Evolutionary conservation across 2,113 vertebrate species (phyloP).

Genomic region (Xenopus borealis): DNA sequence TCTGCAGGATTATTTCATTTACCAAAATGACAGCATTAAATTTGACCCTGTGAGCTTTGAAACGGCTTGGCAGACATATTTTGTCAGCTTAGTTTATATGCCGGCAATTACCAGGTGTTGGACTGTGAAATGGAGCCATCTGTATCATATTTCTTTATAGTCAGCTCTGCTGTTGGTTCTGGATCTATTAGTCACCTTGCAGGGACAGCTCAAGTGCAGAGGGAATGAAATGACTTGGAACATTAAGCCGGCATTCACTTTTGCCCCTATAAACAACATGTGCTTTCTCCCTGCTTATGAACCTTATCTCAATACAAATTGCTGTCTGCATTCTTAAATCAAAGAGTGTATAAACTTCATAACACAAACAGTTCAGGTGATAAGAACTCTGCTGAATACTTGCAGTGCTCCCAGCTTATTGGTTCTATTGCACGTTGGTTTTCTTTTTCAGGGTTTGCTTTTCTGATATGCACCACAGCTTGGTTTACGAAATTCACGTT

Average conservation of each 20-base stretch:
- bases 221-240: constrained; percentile 2
- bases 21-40: no score
- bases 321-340: neutral
- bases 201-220: neutral
- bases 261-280: neutral
- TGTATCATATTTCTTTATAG: constrained; percentile 7
- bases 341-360: neutral
- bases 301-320: neutral
- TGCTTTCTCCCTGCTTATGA: neutral
- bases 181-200: constrained; percentile 15
- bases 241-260: neutral
- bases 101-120: neutral
- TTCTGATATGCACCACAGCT: no score
- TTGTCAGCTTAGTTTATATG: no score
- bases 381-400: constrained; percentile 17
- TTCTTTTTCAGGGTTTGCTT: no score
- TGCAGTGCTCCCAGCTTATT: neutral
- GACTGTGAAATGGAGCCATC: constrained; percentile 15
- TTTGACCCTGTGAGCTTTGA: no score
- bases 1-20: no score
- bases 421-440: no score
- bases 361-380: constrained; percentile 1
- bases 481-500: no score
- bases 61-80: no score
- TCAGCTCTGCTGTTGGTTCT: neutral